Evolutionary conservation across 2,113 vertebrate genomes (phyloP).

Genomic region (Syrrhaptes paradoxus): DNA sequence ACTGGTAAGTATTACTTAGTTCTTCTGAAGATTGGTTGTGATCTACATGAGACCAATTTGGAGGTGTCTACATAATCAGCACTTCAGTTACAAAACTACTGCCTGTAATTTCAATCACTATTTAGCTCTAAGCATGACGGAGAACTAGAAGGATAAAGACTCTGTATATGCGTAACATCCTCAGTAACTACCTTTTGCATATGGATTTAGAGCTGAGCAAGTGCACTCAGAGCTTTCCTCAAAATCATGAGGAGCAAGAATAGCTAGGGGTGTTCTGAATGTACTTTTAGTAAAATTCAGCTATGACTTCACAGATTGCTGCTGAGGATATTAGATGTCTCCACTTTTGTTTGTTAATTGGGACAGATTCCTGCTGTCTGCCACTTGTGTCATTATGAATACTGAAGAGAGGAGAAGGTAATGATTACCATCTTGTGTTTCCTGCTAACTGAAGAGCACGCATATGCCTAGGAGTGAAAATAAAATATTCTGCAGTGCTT

Average conservation of each 20-base stretch:
- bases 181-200: not conserved
- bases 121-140: not conserved
- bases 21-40: not conserved
- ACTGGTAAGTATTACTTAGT: not conserved
- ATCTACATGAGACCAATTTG: not conserved
- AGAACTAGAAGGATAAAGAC: not conserved
- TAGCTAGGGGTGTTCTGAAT: not conserved
- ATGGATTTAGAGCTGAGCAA: constrained; percentile 12
- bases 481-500: not conserved
- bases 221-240: not conserved
- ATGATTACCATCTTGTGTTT: not conserved
- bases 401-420: not conserved
- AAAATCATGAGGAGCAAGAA: not conserved
- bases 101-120: not conserved
- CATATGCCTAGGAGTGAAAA: not conserved
- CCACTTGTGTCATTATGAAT: not conserved
- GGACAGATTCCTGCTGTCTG: not conserved
- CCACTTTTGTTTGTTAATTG: not conserved
- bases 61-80: not conserved
- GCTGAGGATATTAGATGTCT: not conserved
- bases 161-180: rapidly evolving
- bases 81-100: not conserved
- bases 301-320: rapidly evolving
- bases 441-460: not conserved
- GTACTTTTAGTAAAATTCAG: not conserved